Evolutionary conservation across 2,113 vertebrate species (phyloP).

Genomic region (Indri indri): DNA sequence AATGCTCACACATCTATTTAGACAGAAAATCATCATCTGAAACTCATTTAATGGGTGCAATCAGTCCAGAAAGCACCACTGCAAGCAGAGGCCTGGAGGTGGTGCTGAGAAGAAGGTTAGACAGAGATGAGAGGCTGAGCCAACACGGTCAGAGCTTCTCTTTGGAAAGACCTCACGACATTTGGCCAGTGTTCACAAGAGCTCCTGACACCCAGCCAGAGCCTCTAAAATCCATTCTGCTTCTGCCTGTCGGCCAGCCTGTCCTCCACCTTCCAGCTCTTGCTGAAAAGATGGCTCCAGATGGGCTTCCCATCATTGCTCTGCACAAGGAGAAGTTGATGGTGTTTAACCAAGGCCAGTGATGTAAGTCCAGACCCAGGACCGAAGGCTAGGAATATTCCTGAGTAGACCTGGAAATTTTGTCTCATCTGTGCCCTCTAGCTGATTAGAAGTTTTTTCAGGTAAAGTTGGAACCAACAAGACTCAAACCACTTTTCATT

Average conservation of each 20-base stretch:
- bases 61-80: neutral
- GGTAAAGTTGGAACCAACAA: neutral
- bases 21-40: neutral
- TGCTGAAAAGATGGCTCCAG: neutral
- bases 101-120: neutral
- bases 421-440: neutral
- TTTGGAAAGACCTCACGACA: neutral
- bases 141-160: neutral
- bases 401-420: neutral
- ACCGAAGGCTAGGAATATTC: neutral
- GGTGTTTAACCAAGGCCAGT: neutral
- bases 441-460: neutral
- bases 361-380: neutral
- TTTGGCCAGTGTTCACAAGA: neutral
- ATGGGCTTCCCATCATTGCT: neutral
- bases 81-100: neutral
- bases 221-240: neutral
- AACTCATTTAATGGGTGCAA: neutral
- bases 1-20: neutral
- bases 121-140: neutral
- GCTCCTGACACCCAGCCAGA: neutral
- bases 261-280: neutral
- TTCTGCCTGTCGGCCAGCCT: neutral
- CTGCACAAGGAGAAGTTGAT: neutral
- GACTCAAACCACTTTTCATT: neutral